A percentile compares a stretch with the other conserved stretches of the same genome.
Evolutionary conservation across 2,888 invertebrate species (phyloP).

Genomic region (Incurvaria masculella): DNA sequence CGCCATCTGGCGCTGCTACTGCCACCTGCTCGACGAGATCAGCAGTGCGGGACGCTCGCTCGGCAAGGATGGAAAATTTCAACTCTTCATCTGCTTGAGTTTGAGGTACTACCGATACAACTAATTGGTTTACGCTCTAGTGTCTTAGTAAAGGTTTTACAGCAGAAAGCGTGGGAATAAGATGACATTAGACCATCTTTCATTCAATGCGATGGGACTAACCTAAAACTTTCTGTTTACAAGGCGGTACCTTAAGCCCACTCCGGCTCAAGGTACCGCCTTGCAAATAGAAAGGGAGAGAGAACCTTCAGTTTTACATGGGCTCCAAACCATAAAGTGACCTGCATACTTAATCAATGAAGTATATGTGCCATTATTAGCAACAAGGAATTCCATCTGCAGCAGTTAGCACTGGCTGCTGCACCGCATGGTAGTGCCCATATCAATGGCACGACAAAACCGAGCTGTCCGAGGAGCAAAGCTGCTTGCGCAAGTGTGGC

Average conservation of each 20-base stretch:
- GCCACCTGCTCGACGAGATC: conserved; percentile 86
- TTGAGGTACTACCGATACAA: conserved; percentile 62
- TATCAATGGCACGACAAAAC: conserved; percentile 85
- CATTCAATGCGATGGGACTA: not conserved
- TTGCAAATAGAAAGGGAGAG: too few species aligned
- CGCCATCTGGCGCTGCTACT: conserved; percentile 83
- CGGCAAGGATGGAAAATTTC: conserved; percentile 98
- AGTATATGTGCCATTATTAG: too few species aligned
- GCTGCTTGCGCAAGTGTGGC: conserved; percentile 86
- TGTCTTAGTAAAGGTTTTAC: not conserved
- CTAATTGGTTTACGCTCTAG: not conserved
- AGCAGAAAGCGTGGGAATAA: not conserved
- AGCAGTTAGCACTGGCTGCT: conserved; percentile 85
- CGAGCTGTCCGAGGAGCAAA: conserved; percentile 96
- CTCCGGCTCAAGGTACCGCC: too few species aligned
- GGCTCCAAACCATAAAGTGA: too few species aligned
- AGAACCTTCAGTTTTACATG: too few species aligned
- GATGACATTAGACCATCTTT: not conserved
- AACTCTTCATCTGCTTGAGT: conserved; percentile 92
- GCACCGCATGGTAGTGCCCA: conserved; percentile 87
- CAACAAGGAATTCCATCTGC: too few species aligned
- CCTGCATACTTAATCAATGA: too few species aligned
- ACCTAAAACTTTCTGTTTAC: not conserved
- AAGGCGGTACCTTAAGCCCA: too few species aligned
- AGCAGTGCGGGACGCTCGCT: conserved; percentile 75